Percentiles rank a stretch among this genome's conserved stretches.
These are phyloP conservation scores for Helicolenus hilgendorfi DNA, from an alignment of 2,797 vertebrate genomes.

Conservation along the genomic window DNA sequence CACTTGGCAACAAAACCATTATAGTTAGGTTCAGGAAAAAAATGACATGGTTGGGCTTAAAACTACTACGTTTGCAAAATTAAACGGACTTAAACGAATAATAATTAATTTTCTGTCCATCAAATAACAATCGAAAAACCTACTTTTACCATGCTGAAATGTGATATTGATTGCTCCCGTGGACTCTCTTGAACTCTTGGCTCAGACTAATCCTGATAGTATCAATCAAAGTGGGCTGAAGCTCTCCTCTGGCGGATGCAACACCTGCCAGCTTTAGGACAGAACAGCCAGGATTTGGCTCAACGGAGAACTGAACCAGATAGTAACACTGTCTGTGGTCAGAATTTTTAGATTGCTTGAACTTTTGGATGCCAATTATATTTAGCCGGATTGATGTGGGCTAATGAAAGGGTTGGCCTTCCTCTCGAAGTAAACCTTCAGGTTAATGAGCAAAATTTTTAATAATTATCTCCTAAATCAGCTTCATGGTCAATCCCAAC, in stretches of 20 bases:
- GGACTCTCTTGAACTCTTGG: background rate
- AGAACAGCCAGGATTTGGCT: background rate
- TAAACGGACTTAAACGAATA: background rate
- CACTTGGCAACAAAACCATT: too few species aligned
- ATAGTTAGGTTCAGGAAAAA: too few species aligned
- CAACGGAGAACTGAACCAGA: background rate
- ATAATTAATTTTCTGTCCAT: background rate
- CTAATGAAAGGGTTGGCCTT: conserved; percentile 47
- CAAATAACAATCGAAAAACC: background rate
- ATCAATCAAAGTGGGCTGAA: background rate
- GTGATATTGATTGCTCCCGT: background rate
- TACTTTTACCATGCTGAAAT: background rate
- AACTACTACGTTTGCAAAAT: too few species aligned
- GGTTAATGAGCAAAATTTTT: conserved; percentile 54
- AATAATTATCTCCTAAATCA: conserved; percentile 34
- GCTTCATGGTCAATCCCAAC: conserved; percentile 1
- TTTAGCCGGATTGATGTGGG: background rate
- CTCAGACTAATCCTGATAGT: conserved; percentile 5
- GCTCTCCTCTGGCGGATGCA: background rate
- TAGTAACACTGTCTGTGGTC: background rate
- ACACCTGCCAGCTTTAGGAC: background rate
- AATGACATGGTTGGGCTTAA: too few species aligned
- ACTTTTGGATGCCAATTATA: conserved; percentile 20
- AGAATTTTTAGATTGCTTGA: background rate
- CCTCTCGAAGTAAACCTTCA: conserved; percentile 13